Evolutionary conservation across 2,797 vertebrate genomes (phyloP), one percentile per base, ranked within the genome.

Genomic region (Macropodus opercularis): DNA sequence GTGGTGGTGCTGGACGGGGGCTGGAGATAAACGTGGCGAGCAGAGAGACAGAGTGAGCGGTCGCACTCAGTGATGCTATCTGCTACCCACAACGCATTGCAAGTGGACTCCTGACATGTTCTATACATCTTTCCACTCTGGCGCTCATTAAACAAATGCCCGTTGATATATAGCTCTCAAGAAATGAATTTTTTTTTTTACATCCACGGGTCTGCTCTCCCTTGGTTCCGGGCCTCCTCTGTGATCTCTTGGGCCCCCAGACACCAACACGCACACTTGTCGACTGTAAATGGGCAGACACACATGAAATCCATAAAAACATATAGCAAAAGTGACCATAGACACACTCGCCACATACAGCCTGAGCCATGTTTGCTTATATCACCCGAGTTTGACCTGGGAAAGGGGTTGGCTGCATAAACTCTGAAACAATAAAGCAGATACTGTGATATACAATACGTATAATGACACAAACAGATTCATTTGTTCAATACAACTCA

Each of bases 131-230:
- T 95, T 93, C 89, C 88, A 79, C 92, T 93, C 93, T 92, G 91
- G 92, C 83, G 90, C 93, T 95, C 94, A 94, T 95, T 96, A 95
- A 96, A 95, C 94, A 95, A 95, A 96, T 91, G 71, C 89, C 66
- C 56, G 66, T 87, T 95, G 93, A 95, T 94, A 83, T 93, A 93
- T 94, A 83, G 92, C 88, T 92, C 92, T 93, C 91, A 90, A 94
- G 91, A 93, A 94, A 94, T 93, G 88, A 92, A 93, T 93, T 92
- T n/a, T n/a, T n/a, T n/a, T n/a, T n/a, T 95, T 92, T 90, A 90
- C 89, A 86, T 19, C 77, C 87, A 79, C 40, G 73, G 63, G 77
- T 73, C 31, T 64, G 59, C 77, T 80, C 80, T 62, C 67, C 47
- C 69, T 65, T 58, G 56, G 44, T 72, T 61, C 68, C 19, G 51